These are phyloP conservation scores for Epizoanthus illoricatus DNA, from an alignment of 92 coral and sea anemone genomes.

Conservation along the genomic window DNA sequence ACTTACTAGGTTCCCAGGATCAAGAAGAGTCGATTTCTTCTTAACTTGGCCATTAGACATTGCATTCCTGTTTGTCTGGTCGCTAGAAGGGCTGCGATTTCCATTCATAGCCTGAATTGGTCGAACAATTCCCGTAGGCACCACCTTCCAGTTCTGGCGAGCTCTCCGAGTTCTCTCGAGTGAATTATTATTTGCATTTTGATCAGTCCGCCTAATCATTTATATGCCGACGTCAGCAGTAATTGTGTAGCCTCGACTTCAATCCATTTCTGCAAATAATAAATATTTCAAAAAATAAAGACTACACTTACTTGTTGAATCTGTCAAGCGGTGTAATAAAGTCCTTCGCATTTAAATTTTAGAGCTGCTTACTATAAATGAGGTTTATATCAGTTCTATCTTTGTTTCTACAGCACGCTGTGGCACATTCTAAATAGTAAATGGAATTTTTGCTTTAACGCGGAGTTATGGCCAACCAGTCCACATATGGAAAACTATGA, in stretches of 20 bases:
- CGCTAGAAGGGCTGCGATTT: background rate
- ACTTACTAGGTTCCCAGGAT: constrained; percentile 58
- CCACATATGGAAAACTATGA: too few relatives aligned
- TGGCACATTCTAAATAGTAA: too few relatives aligned
- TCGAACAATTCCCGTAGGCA: constrained; percentile 55
- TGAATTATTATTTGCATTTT: constrained; percentile 59
- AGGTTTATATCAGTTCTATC: too few relatives aligned
- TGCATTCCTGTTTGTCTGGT: constrained; percentile 9
- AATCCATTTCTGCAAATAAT: background rate
- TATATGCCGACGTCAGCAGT: constrained; percentile 30
- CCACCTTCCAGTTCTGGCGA: constrained; percentile 51
- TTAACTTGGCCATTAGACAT: constrained; percentile 26
- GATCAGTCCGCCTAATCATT: constrained; percentile 43
- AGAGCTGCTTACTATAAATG: too few relatives aligned
- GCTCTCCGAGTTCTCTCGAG: constrained; percentile 32
- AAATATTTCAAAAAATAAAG: background rate
- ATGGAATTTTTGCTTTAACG: too few relatives aligned
- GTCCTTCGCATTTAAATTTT: too few relatives aligned
- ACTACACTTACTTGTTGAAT: background rate
- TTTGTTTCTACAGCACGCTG: too few relatives aligned
- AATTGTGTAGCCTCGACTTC: constrained; percentile 33
- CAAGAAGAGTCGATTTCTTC: constrained; percentile 50
- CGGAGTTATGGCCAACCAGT: too few relatives aligned
- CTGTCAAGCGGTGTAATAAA: too few relatives aligned
- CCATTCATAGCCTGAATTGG: constrained; percentile 66